phyloP scores from a whole-genome alignment of 2,113 vertebrate genomes.

The Hemiscyllium ocellatum region DNA sequence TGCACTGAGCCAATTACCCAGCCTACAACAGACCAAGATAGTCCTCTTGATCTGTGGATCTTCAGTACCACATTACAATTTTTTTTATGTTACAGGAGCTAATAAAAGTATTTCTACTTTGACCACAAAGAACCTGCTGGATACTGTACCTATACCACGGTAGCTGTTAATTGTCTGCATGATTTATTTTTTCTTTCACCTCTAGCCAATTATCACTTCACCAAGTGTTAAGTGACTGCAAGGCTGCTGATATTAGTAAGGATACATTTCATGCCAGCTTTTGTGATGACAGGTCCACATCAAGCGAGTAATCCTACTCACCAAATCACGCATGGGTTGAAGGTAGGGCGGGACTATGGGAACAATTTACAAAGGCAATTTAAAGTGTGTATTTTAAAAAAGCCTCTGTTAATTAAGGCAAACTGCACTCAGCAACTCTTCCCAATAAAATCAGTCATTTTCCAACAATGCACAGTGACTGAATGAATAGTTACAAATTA shows the following conservation, averaged over 20 bases:
- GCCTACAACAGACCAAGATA: too few species aligned
- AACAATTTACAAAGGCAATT: not conserved
- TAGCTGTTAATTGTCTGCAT: not conserved
- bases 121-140: too few species aligned
- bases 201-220: too few species aligned
- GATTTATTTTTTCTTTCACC: too few species aligned
- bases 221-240: too few species aligned
- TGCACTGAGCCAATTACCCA: too few species aligned
- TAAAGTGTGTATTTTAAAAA: not conserved
- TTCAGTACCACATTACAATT: too few species aligned
- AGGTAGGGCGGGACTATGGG: not conserved
- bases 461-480: not conserved
- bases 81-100: too few species aligned
- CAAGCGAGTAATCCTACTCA: not conserved
- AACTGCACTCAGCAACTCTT: not conserved
- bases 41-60: too few species aligned
- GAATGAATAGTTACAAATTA: not conserved
- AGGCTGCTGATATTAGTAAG: not conserved
- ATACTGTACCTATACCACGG: too few species aligned
- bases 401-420: not conserved
- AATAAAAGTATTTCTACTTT: too few species aligned
- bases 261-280: not conserved
- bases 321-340: not conserved
- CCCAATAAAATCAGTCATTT: not conserved
- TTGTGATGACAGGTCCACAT: not conserved